Base-by-base conservation (phyloP, 2,888 invertebrate species). In the Incurvaria masculella region DNA sequence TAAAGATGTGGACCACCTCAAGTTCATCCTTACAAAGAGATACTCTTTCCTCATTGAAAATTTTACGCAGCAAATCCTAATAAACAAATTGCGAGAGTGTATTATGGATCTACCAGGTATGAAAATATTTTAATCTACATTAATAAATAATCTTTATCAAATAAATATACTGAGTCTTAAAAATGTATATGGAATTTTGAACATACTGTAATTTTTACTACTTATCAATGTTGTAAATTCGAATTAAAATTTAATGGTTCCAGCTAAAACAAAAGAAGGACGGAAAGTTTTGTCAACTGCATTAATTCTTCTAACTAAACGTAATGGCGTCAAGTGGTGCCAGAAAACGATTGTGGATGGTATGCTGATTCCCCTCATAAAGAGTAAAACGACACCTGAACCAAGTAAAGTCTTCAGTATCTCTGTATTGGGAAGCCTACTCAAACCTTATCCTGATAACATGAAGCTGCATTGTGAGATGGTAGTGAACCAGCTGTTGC, bases 391-490 rank as follows among this genome's bases (percentile, higher is more conserved):
- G 16, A 51, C 58, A 8, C 50, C 63, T 1, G 57, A 61, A 4
- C 56, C 50, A 46, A 58, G 62, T 17, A 71, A 64, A 54, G 55
- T 56, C 47, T 76, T 74, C 56, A 72, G 72, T 53, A 55, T 73
- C 4, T 62, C 65, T 6, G 51, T 72, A 50, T 55, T 79, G 47
- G 78, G 79, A 4, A 66, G 73, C 1, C 51, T 79, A 26, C 52
- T 73, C 42, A 72, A 71, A 53, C 79, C 79, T 0, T 79, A 68
- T 51, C 74, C 76, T 2, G 52, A 53, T 4, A 66, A 70, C 18
- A 79, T 78, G 76, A 72, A 66, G 57, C 62, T 74, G 14, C 65
- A 75, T 48, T 66, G 65, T 55, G 73, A 74, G 62, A 64, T 72
- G 51, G 59, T 66, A 16, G 59, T 69, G 2, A 72, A 69, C 55